A percentile compares a stretch with the other conserved stretches of the same genome.
Conservation (phyloP, 2,888 invertebrate species). For the Pammene aurita region DNA sequence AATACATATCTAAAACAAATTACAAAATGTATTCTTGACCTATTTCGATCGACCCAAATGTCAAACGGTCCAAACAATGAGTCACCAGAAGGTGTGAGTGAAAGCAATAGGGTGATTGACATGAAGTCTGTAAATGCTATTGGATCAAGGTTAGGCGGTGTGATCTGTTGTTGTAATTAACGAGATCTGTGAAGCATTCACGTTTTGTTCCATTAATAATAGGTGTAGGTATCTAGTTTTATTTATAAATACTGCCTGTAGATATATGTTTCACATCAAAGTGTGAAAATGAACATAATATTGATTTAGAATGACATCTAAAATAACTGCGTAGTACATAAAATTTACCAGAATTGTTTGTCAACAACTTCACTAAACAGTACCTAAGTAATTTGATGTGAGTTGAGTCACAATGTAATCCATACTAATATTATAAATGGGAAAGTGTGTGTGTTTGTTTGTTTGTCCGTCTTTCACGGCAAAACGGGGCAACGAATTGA, state of each 20-base stretch:
- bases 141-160: slow-evolving; percentile 66
- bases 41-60: slow-evolving; percentile 66
- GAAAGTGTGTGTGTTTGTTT: too few relatives aligned
- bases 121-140: slow-evolving; percentile 66
- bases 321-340: background rate
- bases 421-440: too few relatives aligned
- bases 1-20: slow-evolving; percentile 38
- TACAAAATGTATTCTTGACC: slow-evolving; percentile 66
- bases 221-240: background rate
- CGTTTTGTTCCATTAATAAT: slow-evolving; percentile 8
- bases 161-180: slow-evolving; percentile 44
- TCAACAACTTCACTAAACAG: background rate
- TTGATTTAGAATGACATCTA: background rate
- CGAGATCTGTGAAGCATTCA: slow-evolving; percentile 22
- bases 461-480: too few relatives aligned
- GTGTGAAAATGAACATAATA: background rate
- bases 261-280: background rate
- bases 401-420: too few relatives aligned
- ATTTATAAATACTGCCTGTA: background rate
- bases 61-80: slow-evolving; percentile 67
- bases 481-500: too few relatives aligned
- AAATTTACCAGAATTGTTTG: background rate
- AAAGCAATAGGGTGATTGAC: slow-evolving; percentile 65
- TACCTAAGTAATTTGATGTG: background rate
- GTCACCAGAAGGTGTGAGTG: slow-evolving; percentile 39